Evolutionary conservation across 2,797 vertebrate genomes (phyloP), one percentile per base, ranked within the genome.

Genomic region (Capromys pilorides): DNA sequence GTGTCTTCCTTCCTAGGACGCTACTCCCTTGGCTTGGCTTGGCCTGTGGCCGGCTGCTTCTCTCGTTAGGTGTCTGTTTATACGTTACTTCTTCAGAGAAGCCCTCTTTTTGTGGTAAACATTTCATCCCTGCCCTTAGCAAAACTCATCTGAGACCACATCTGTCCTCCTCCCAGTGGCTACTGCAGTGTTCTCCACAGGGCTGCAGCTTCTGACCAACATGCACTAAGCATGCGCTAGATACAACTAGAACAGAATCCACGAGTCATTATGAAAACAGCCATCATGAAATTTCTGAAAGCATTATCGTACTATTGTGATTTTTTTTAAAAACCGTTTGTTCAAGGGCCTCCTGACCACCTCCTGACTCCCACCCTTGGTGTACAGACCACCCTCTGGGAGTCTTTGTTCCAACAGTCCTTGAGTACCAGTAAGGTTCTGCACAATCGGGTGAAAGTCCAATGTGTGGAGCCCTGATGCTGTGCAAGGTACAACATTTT

Each of bases 321-420:
- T 24, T 85, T 66, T 84, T 22, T 2, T 45, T 4, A 45, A 5
- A 6, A 8, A n/a, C 19, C 31, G 49, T 64, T 66, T 86, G 16
- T 45, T 45, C n/a, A 41, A 41, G 45, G 31, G 51, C 33, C 21
- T 61, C 21, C 36, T 54, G 12, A 81, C 31, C 39, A 7, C 54
- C 13, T 71, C 41, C n/a, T 5, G 36, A 57, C 64, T 36, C 31
- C 26, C 59, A 8, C 33, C n/a, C 57, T 14, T 33, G 16, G 11
- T 28, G 3, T 5, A 2, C 2, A 22, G 49, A 18, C 54, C n/a
- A 19, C 31, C 18, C 19, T 57, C 33, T 2, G 11, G 19, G 59
- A 10, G 16, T 9, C 45, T 1, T 13, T 16, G 5, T 26, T 10
- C 5, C 3, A 1, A 6, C 1, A 2, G 31, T 11, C 18, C 36